These are phyloP conservation scores for Ammodytes dubius DNA, from an alignment of 2,113 vertebrate genomes.

Conservation along the genomic window DNA sequence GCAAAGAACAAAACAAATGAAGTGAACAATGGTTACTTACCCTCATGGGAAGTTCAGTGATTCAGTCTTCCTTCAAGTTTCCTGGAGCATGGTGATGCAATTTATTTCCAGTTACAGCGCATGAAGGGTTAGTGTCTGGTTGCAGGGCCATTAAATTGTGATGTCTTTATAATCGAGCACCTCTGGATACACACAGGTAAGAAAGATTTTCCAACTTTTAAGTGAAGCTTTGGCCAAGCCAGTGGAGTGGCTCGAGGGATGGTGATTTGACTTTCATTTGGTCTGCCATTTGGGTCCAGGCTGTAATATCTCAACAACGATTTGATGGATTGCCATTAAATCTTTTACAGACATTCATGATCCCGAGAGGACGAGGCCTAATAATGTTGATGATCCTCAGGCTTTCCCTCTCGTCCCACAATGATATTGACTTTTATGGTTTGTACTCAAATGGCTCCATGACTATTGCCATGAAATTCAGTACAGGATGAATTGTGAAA, in stretches of 20 bases:
- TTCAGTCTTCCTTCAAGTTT: constrained; percentile 50
- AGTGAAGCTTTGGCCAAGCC: no score
- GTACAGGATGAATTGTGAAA: no score
- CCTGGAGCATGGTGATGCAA: constrained; percentile 11
- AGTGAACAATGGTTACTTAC: constrained; percentile 41
- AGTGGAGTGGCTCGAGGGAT: no score
- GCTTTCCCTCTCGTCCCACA: neutral
- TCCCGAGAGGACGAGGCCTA: neutral
- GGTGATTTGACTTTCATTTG: no score
- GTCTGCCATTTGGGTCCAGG: neutral
- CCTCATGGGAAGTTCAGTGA: constrained; percentile 29
- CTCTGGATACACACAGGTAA: neutral
- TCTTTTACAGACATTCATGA: neutral
- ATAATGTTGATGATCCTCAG: neutral
- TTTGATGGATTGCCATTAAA: neutral
- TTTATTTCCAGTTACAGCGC: constrained; percentile 37
- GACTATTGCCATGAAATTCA: no score
- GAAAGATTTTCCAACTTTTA: neutral
- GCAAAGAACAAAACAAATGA: constrained; percentile 52
- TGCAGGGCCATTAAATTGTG: constrained; percentile 2
- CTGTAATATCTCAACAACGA: neutral
- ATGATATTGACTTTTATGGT: neutral
- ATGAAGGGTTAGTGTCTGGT: constrained; percentile 31
- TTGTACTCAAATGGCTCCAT: neutral
- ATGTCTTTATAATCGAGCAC: constrained; percentile 11